Evolutionary conservation across 2,113 vertebrate species (phyloP).

Genomic region (Salvelinus sp.): DNA sequence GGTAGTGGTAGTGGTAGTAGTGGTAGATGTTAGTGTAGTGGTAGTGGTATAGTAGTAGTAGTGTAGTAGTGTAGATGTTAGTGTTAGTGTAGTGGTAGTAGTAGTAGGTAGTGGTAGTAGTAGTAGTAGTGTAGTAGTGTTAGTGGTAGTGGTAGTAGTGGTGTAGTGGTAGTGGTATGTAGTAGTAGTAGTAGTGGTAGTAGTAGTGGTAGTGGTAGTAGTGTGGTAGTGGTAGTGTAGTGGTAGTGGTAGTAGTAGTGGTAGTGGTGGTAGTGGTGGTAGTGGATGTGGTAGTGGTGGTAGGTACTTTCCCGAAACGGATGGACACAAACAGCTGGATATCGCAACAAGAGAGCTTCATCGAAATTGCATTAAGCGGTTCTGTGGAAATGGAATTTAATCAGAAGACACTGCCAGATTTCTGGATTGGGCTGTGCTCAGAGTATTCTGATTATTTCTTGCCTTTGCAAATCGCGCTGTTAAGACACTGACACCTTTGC

Average conservation of each 20-base stretch:
- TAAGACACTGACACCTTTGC: too few relatives aligned
- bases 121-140: accelerated
- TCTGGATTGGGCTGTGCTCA: too few relatives aligned
- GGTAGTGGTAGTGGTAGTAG: accelerated
- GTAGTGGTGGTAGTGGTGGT: accelerated
- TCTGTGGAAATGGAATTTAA: too few relatives aligned
- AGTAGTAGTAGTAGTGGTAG: accelerated
- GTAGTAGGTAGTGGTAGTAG: accelerated
- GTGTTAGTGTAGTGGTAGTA: accelerated
- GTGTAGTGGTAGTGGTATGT: accelerated
- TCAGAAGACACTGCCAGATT: too few relatives aligned
- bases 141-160: accelerated
- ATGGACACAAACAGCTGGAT: too few relatives aligned
- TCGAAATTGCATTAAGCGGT: too few relatives aligned
- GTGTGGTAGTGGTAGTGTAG: too few relatives aligned
- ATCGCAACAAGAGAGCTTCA: too few relatives aligned
- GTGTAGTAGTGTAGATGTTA: accelerated
- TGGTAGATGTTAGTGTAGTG: accelerated
- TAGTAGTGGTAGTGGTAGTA: accelerated
- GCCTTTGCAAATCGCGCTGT: too few relatives aligned
- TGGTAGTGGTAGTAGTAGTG: accelerated
- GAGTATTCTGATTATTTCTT: too few relatives aligned
- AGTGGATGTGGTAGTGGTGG: accelerated
- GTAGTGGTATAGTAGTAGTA: accelerated
- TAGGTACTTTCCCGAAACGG: too few relatives aligned